Evolutionary conservation across 2,888 invertebrate genomes (phyloP), one percentile per base, ranked within the genome.

Genomic region (Meteorus cinctellus): DNA sequence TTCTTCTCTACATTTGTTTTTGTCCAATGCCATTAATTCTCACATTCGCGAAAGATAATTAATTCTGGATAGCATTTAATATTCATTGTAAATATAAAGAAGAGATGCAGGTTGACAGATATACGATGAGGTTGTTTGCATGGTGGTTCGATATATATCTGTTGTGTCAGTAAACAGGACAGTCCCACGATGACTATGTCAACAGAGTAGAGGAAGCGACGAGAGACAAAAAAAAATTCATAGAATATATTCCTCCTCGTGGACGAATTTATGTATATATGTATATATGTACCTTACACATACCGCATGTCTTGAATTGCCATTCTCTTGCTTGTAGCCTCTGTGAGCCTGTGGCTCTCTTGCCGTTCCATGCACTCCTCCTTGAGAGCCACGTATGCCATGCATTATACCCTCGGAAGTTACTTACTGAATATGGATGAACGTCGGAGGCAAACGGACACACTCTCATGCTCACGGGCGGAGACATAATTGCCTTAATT

Each of bases 401-500:
- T 62, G 72, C 62, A 41, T 72, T 72, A 72, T 72, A 72, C 63
- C 71, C 78, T 80, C 79, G 79, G 80, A 80, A 80, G 79, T 80
- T 36, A 59, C 77, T 77, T 48, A 55, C 72, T 89, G 89, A 89
- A 89, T 89, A 89, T 89, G 88, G 86, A 89, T 89, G 89, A 89
- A 76, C 36, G 48, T 75, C 48, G 87, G 81, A 84, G 82, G 84
- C 68, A 80, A 83, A 84, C 87, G 87, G 87, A 88, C 88, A 88
- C 87, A 88, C 85, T 88, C 87, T 86, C 88, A 87, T 89, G 88
- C 87, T 88, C 86, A 87, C 87, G 83, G 80, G 82, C 84, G 87
- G 88, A 85, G 89, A 89, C 89, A 89, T 89, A 89, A 89, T 89
- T 89, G 88, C 88, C 88, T 88, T 89, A 89, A 89, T 89, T 89